Base-by-base conservation (phyloP, 2,888 invertebrate species). In the Antheraea assamensis region DNA sequence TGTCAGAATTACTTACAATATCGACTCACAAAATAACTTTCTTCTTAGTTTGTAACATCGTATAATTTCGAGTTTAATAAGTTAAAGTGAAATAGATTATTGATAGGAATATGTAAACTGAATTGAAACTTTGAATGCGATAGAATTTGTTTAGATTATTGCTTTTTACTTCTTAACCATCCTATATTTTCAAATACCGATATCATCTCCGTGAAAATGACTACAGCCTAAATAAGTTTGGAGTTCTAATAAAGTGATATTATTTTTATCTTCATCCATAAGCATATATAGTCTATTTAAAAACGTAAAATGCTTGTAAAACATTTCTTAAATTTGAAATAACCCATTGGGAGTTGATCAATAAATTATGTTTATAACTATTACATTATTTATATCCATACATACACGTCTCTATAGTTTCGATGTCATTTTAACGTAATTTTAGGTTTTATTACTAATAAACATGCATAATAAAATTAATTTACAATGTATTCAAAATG, bases 341-440 rank as follows among this genome's bases (percentile, higher is more conserved):
- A 31, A 68, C 35, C n/a, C 68, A 35, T 35, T 35, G 35, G 21
- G 35, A 68, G 35, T 35, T 35, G 35, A 31, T 68, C 68, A 68
- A 68, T 68, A 68, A 68, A 68, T 68, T 35, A 21, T 68, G 21
- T 68, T 68, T 68, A 68, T 35, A 35, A n/a, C n/a, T 21, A 68
- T 68, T 68, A 35, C 68, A 35, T 68, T 35, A 35, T 68, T 68
- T 68, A 68, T 68, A n/a, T 68, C 68, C 35, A 68, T 35, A 68
- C n/a, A 35, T 19, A n/a, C 24, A 15, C 10, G 27, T 27, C 27
- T 30, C 61, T 64, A 35, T 68, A 35, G 19, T 68, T 68, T 68
- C 13, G 21, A 68, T 68, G 35, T 68, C 35, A n/a, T 27, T 68
- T 68, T n/a, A 35, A 35, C n/a, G 68, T n/a, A 35, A 35, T 68